phyloP scores from a whole-genome alignment of 1,140 invertebrate species.

The Pseudachorutes palmiensis region DNA sequence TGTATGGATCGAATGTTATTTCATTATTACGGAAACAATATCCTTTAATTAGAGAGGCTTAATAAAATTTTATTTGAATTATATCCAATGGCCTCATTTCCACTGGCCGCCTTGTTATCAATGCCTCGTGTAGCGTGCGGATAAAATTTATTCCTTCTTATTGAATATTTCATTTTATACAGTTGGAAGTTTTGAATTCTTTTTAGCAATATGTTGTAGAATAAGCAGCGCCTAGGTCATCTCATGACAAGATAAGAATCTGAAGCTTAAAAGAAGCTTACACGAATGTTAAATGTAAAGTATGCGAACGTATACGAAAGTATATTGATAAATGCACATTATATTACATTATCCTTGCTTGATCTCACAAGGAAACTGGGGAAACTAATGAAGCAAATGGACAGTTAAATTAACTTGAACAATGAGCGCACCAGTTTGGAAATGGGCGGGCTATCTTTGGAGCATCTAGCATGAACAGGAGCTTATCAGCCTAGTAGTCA shows the following conservation, averaged over 20 bases:
- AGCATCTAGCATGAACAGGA: slow-evolving; percentile 37
- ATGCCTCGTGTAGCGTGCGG: background rate
- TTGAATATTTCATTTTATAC: too few species aligned
- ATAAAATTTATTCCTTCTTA: too few species aligned
- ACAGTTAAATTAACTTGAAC: slow-evolving; percentile 37
- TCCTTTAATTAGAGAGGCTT: background rate
- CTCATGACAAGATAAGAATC: slow-evolving; percentile 11
- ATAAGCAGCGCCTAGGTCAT: background rate
- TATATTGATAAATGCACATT: background rate
- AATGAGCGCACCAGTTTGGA: slow-evolving; percentile 23
- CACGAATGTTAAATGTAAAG: background rate
- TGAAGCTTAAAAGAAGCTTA: background rate
- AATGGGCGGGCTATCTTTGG: slow-evolving; percentile 17
- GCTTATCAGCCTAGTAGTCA: slow-evolving; percentile 30
- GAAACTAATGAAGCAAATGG: slow-evolving; percentile 36
- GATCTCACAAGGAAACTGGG: too few species aligned
- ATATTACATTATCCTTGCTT: too few species aligned
- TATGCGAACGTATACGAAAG: background rate
- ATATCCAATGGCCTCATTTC: background rate
- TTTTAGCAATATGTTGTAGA: background rate
- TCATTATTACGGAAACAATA: background rate
- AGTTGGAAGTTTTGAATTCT: too few species aligned
- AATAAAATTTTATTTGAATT: slow-evolving; percentile 10
- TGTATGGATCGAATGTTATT: too few species aligned
- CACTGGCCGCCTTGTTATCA: background rate